Conservation (phyloP, 2,113 vertebrate genomes). For the Phycodurus eques region DNA sequence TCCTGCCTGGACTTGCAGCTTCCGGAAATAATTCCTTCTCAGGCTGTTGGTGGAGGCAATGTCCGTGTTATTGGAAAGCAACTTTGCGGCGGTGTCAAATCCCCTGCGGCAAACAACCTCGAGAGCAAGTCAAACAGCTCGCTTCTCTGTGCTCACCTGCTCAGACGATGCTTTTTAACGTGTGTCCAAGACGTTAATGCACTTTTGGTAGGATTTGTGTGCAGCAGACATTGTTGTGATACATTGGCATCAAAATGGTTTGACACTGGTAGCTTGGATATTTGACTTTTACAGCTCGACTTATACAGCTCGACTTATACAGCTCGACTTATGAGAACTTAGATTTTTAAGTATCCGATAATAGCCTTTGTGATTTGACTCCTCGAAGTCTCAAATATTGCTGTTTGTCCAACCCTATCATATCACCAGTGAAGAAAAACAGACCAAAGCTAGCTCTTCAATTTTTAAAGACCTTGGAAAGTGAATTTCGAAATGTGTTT, state of each 20-base stretch:
- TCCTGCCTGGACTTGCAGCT: constrained; percentile 45
- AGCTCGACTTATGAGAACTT: background rate
- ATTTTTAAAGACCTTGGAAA: too few species aligned
- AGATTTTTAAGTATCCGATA: background rate
- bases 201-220: background rate
- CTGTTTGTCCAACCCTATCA: too few species aligned
- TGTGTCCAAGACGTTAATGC: background rate
- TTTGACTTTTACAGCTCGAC: background rate
- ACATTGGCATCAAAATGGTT: background rate
- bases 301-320: background rate
- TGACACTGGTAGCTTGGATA: background rate
- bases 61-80: constrained; percentile 66
- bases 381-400: too few species aligned
- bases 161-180: constrained; percentile 1
- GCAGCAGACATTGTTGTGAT: background rate
- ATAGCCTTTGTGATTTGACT: too few species aligned
- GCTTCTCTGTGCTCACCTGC: constrained; percentile 22
- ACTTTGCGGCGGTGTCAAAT: constrained; percentile 45
- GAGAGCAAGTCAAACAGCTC: constrained; percentile 36
- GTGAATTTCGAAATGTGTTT: too few species aligned
- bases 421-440: too few species aligned
- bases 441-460: too few species aligned
- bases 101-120: constrained; percentile 44
- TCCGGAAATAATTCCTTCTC: constrained; percentile 67
- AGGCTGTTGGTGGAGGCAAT: constrained; percentile 63